Evolutionary conservation across 2,113 vertebrate species (phyloP).

Genomic region (Laterallus jamaicensis): DNA sequence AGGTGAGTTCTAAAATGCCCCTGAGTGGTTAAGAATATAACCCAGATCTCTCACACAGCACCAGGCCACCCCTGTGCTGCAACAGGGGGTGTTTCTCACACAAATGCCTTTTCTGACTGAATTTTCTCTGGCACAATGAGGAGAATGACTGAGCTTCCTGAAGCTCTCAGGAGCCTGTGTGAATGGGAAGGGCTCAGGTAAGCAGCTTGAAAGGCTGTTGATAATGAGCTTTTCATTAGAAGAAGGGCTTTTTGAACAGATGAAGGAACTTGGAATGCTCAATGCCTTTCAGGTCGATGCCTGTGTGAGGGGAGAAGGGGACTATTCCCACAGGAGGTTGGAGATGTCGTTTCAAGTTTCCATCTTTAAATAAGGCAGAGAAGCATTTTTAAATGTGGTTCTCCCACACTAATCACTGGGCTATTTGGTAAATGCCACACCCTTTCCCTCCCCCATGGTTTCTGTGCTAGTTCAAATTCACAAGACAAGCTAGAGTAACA

Average conservation of each 20-base stretch:
- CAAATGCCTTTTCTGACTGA: neutral
- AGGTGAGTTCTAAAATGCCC: neutral
- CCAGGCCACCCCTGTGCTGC: too few relatives aligned
- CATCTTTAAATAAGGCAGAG: neutral
- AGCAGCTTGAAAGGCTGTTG: neutral
- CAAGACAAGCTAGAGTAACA: neutral
- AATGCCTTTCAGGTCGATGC: neutral
- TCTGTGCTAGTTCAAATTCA: neutral
- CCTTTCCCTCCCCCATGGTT: neutral
- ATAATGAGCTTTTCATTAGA: neutral
- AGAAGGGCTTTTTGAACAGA: neutral
- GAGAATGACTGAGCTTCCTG: neutral
- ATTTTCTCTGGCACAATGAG: neutral
- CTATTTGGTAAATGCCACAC: neutral
- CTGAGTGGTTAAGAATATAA: neutral
- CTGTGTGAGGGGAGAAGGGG: neutral
- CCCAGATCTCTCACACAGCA: accelerated
- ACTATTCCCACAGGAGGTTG: neutral
- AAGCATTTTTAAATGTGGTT: neutral
- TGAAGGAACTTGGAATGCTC: neutral
- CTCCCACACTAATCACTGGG: neutral
- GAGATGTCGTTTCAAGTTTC: neutral
- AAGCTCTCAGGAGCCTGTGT: neutral
- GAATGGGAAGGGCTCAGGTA: neutral
- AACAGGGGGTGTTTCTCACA: neutral